These are phyloP conservation scores for Odocoileus virginianus DNA, from an alignment of 2,113 vertebrate species.

Conservation along the genomic window DNA sequence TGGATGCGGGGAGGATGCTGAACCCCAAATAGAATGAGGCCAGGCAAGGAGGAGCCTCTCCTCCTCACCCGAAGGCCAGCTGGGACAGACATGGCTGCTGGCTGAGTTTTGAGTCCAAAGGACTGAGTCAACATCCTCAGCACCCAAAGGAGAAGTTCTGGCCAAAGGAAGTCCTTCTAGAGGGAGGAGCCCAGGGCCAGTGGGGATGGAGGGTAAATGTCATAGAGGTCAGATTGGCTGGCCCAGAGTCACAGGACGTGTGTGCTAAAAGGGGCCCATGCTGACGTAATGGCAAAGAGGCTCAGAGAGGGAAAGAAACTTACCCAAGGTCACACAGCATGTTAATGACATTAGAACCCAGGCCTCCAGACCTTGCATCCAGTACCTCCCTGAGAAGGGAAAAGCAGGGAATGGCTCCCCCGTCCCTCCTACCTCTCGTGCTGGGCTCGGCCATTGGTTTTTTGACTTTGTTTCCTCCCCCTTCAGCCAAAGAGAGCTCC, in stretches of 20 bases:
- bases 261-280: neutral
- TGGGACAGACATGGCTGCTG: neutral
- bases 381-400: neutral
- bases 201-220: neutral
- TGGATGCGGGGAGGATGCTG: neutral
- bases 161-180: neutral
- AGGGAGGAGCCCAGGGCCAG: neutral
- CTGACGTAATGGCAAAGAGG: neutral
- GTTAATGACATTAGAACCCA: neutral
- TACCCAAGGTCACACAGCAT: neutral
- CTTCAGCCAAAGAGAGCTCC: conserved; percentile 90
- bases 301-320: neutral
- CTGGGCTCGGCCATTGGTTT: neutral
- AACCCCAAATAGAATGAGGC: neutral
- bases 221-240: neutral
- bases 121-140: neutral
- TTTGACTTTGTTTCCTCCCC: conserved; percentile 31
- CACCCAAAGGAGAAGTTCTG: neutral
- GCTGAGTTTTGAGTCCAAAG: neutral
- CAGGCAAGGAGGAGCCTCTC: neutral
- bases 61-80: neutral
- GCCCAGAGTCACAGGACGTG: neutral
- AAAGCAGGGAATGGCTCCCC: too few relatives aligned
- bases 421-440: fast-evolving
- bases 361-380: neutral